A percentile compares a stretch with the other conserved stretches of the same genome.
Conservation (phyloP, 2,797 vertebrate species). For the Valencia hispanica region DNA sequence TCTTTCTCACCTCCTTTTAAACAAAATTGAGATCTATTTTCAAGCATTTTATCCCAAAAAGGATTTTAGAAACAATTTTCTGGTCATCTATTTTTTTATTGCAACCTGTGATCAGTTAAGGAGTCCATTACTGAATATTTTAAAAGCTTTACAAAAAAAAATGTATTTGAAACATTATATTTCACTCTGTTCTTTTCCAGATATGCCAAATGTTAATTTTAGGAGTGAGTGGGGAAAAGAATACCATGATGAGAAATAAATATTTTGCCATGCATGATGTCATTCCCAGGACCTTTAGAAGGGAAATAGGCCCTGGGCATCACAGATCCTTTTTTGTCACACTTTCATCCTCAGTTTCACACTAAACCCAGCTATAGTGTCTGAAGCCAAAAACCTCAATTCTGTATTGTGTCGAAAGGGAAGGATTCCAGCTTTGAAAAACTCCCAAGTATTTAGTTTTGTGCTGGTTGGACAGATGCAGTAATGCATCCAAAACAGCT, state of each 20-base stretch:
- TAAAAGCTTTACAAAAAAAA: too few relatives aligned
- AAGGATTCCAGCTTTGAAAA: too few relatives aligned
- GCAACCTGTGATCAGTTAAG: not conserved
- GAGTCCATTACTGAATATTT: not conserved
- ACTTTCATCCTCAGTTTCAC: not conserved
- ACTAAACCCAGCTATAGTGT: not conserved
- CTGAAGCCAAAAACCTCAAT: not conserved
- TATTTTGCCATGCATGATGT: not conserved
- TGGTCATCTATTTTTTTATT: not conserved
- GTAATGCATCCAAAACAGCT: too few relatives aligned
- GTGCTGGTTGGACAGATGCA: too few relatives aligned
- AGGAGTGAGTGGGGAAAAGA: too few relatives aligned
- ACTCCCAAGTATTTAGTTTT: too few relatives aligned
- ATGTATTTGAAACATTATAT: too few relatives aligned
- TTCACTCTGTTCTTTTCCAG: too few relatives aligned
- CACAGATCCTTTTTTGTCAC: too few relatives aligned
- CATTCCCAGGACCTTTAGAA: not conserved
- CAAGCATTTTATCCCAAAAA: not conserved
- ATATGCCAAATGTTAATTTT: too few relatives aligned
- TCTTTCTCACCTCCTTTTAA: not conserved
- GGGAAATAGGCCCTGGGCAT: not conserved
- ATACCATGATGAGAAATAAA: too few relatives aligned
- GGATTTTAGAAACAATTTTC: not conserved
- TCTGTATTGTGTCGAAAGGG: too few relatives aligned
- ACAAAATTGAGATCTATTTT: not conserved